phyloP scores from a whole-genome alignment of 2,797 vertebrate genomes.

The Tauraco hartlaubi region DNA sequence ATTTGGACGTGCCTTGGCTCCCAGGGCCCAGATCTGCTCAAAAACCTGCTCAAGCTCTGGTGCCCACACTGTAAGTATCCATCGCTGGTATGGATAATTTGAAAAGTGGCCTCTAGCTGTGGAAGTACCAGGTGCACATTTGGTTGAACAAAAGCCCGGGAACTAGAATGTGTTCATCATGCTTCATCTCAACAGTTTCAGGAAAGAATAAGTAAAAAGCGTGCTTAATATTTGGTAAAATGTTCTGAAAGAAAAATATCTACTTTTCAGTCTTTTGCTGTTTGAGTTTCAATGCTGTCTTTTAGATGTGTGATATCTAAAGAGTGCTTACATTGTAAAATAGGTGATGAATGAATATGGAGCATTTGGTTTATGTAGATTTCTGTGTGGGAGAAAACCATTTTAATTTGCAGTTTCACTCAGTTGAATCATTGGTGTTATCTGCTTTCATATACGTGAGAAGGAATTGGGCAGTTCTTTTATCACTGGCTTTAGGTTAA shows the following conservation, averaged over 20 bases:
- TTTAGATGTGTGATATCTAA: neutral
- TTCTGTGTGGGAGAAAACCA: conserved; percentile 30
- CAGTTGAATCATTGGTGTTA: neutral
- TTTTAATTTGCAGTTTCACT: conserved; percentile 15
- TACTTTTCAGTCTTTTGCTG: neutral
- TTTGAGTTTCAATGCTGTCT: neutral
- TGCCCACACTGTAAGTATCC: neutral
- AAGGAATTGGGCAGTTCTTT: conserved; percentile 27
- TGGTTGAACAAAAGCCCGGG: neutral
- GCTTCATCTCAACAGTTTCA: neutral
- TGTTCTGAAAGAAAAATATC: neutral
- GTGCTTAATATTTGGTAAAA: neutral
- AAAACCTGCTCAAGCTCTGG: neutral
- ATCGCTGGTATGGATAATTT: neutral
- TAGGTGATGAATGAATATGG: neutral
- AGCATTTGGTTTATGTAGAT: conserved; percentile 29
- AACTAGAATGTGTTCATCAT: neutral
- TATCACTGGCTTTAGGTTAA: neutral
- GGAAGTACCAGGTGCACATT: neutral
- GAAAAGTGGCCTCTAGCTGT: neutral
- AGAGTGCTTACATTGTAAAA: neutral
- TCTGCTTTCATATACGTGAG: neutral
- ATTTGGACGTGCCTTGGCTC: neutral
- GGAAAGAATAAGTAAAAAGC: neutral
- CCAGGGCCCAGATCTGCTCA: neutral